Percentiles rank a stretch among this genome's conserved stretches.
These are phyloP conservation scores for Thyatira batis DNA, from an alignment of 2,888 invertebrate genomes.

Conservation along the genomic window DNA sequence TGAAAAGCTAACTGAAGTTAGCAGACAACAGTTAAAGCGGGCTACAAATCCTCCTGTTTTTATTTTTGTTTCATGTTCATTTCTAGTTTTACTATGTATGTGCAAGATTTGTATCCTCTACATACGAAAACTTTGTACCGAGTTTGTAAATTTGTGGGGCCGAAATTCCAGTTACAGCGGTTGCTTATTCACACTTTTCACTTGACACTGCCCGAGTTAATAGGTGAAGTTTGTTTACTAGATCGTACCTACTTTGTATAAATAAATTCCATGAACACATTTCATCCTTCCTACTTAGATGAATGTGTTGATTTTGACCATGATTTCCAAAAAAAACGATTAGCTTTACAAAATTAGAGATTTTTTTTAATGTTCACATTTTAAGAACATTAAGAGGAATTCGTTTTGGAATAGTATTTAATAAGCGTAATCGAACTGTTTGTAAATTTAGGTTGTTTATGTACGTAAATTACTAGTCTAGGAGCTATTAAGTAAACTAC, in stretches of 20 bases:
- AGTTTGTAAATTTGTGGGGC: conserved; percentile 26
- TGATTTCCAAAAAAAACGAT: too few relatives aligned
- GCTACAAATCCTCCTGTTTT: neutral
- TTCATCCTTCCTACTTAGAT: neutral
- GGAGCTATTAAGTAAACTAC: too few relatives aligned
- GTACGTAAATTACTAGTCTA: too few relatives aligned
- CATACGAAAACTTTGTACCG: neutral
- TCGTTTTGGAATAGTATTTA: too few relatives aligned
- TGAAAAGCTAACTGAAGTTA: neutral
- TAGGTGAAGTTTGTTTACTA: neutral
- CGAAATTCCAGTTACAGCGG: conserved; percentile 36
- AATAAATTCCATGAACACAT: neutral
- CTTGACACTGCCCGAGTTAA: neutral
- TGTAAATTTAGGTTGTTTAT: too few relatives aligned
- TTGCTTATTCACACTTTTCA: conserved; percentile 11
- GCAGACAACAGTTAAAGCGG: neutral
- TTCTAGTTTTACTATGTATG: conserved; percentile 1
- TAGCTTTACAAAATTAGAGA: too few relatives aligned
- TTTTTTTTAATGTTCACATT: too few relatives aligned
- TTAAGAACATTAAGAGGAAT: too few relatives aligned
- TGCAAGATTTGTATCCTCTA: conserved; percentile 4
- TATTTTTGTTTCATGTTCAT: neutral
- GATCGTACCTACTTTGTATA: neutral
- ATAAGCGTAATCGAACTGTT: too few relatives aligned
- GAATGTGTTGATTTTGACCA: neutral